Conservation (phyloP, 1,140 invertebrate species). For the Rhysida immarginata region DNA sequence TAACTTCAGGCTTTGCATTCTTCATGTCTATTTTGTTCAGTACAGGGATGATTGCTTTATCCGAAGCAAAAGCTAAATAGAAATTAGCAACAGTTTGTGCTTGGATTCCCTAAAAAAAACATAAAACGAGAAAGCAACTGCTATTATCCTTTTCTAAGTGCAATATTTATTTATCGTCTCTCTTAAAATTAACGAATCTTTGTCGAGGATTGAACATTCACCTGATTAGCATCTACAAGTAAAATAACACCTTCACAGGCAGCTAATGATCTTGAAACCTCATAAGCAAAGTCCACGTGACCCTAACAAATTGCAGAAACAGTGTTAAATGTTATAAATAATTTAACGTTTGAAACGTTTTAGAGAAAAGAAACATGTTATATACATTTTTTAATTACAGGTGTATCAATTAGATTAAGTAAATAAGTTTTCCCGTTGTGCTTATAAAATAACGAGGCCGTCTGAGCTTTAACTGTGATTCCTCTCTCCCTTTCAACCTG, state of each 20-base stretch:
- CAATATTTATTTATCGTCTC: no score
- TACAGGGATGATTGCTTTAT: constrained; percentile 75
- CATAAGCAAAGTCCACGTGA: constrained; percentile 95
- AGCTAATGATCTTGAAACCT: constrained; percentile 67
- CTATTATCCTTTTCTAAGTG: no score
- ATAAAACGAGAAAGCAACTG: neutral
- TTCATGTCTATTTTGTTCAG: constrained; percentile 95
- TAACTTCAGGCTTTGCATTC: constrained; percentile 66
- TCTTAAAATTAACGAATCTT: no score
- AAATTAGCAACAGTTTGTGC: constrained; percentile 97
- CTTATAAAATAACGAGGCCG: constrained; percentile 68
- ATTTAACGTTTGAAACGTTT: no score
- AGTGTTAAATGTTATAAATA: no score
- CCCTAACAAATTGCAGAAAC: no score
- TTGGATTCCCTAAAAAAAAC: constrained; percentile 54
- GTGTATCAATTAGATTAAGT: constrained; percentile 95
- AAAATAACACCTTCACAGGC: constrained; percentile 91
- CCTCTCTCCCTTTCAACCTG: constrained; percentile 87
- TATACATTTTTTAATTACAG: no score
- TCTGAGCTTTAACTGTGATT: constrained; percentile 97
- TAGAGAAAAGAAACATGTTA: no score
- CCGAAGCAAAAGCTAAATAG: constrained; percentile 68
- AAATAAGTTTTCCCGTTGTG: constrained; percentile 46
- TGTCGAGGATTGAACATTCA: no score
- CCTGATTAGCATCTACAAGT: constrained; percentile 88